Base-by-base conservation (phyloP, 2,113 vertebrate species). In the Maylandia zebra region DNA sequence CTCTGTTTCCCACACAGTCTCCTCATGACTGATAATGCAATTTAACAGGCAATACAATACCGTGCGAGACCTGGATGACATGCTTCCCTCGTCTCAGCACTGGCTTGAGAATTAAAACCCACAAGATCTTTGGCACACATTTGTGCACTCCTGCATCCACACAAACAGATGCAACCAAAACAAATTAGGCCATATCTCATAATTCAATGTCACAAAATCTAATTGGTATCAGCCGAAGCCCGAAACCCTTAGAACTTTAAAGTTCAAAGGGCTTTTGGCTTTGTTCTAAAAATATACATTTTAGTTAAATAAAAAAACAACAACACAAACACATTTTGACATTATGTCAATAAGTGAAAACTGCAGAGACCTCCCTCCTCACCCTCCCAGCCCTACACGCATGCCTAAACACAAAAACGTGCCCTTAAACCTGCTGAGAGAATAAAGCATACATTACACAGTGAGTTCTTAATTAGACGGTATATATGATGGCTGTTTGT, bases 181-280 rank as follows among this genome's bases (percentile, higher is more conserved):
- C 86, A 91, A 95, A 96, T 96, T 95, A 96, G 90, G 92, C 93
- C 89, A 92, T 91, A 95, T 95, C 92, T 96, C 95, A 94, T 95
- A 97, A 97, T 97, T 97, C 95, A 95, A 97, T 97, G 96, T 95
- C 90, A 90, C 80, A 95, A 96, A 97, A 97, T 97, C 96, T 85
- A 96, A 96, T 97, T 94, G 85, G 84, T 92, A 96, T 97, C 94
- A 96, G 96, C 94, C 82, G 90, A 97, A 97, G 95, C 91, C 95
- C 87, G 45, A 88, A 89, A 41, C 85, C 85, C 43, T 87, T 80
- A 89, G 94, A 96, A 88, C 41, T 53, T 22, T 38, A 24, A 41
- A 69, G 64, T 69, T 24, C 12, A 27, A 45, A 74, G 1, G 1
- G 41, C n/a, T 22, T 41, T 90, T 71, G 87, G 96, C 92, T 94